Conservation (phyloP, 2,797 vertebrate species). For the Ptychobarbus kaznakovi region DNA sequence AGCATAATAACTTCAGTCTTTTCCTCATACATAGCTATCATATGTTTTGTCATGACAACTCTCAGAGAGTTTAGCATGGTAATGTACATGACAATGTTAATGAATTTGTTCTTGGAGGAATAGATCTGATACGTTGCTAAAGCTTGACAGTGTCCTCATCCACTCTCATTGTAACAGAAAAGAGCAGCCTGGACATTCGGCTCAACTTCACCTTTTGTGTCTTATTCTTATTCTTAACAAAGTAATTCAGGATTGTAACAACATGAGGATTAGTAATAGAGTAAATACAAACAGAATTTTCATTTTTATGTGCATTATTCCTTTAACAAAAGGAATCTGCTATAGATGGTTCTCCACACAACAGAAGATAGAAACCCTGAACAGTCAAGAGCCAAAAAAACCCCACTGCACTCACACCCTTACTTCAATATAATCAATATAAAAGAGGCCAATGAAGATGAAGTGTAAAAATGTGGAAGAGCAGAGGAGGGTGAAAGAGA, state of each 20-base stretch:
- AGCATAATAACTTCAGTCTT: no score
- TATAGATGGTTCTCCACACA: background rate
- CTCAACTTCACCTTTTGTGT: background rate
- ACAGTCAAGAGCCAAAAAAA: slow-evolving; percentile 12
- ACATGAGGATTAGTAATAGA: background rate
- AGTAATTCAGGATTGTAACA: background rate
- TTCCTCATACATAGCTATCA: background rate
- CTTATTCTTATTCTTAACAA: background rate
- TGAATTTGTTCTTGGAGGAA: background rate
- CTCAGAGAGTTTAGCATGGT: background rate
- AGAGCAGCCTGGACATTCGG: background rate
- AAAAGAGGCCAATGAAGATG: slow-evolving; percentile 26
- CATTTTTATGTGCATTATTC: background rate
- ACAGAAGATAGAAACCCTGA: background rate
- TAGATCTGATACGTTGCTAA: background rate
- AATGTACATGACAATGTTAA: background rate
- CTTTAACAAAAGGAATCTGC: background rate
- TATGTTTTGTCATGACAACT: background rate
- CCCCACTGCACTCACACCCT: background rate
- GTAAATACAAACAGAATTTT: background rate
- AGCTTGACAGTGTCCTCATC: background rate
- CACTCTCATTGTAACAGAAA: background rate
- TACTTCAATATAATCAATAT: slow-evolving; percentile 27
- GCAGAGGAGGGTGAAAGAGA: slow-evolving; percentile 22
- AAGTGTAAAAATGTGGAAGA: background rate